Base-by-base conservation (phyloP, 2,888 invertebrate genomes). In the Mimas tiliae region DNA sequence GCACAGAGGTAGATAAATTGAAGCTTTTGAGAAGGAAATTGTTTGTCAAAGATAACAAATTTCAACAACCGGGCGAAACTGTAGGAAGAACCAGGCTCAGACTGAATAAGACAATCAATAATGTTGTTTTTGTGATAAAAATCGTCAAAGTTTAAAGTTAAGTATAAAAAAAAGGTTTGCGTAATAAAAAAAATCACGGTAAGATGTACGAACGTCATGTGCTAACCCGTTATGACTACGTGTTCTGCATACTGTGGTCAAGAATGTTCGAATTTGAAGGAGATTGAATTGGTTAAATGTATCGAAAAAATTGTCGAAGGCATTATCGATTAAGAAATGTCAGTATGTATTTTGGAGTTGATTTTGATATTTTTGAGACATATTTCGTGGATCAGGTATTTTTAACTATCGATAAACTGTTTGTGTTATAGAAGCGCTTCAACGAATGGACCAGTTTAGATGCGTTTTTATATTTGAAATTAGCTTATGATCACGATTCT, bases 251-350 rank as follows among this genome's bases (percentile, higher is more conserved):
- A 58, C 19, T 58, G 42, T 42, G 42, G 58, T 42, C 58, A 58
- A 58, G 58, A 58, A 55, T 55, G 3, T 27, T n/a, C 42, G 58
- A 19, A 58, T 16, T 21, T 58, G 58, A 42, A 58, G 55, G 55
- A 58, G 42, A 58, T 42, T 19, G 19, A 11, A 11, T 34, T 9
- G 16, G 11, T 38, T 55, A 12, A 12, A 12, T 45, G 12, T 45
- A 45, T 4, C 27, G 12, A 14, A 45, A 2, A 45, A 4, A 11
- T 1, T 42, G 1, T 45, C 45, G 0, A 58, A 48, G 16, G 38
- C n/a, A n/a, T n/a, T 55, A 38, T 16, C 38, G 16, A 38, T 38
- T 8, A 34, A 9, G n/a, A 53, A n/a, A 53, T 9, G 33, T 6
- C 33, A 33, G 11, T 12, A 53, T 19, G n/a, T n/a, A 27, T 52